Evolutionary conservation across 2,113 vertebrate species (phyloP).

Genomic region (Zosterops lateralis): DNA sequence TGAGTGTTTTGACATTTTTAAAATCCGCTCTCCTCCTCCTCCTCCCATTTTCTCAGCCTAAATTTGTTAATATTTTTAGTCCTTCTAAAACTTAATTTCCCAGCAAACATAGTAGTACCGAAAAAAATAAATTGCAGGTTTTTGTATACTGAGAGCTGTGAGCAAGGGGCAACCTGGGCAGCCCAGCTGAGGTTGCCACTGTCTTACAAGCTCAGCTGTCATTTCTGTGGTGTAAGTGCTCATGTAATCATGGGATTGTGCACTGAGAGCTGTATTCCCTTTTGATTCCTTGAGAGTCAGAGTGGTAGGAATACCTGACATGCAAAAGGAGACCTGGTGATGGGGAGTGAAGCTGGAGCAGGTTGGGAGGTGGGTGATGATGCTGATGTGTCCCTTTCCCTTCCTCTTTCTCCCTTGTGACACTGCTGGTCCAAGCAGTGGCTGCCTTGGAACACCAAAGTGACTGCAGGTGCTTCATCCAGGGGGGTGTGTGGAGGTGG

Average conservation of each 20-base stretch:
- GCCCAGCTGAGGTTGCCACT: neutral
- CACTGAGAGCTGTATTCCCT: neutral
- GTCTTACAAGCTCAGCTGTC: neutral
- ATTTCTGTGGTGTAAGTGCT: neutral
- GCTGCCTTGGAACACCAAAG: neutral
- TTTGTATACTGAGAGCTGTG: neutral
- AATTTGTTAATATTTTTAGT: slow-evolving; percentile 52
- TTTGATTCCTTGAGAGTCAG: neutral
- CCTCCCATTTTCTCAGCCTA: slow-evolving; percentile 2
- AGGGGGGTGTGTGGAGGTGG: accelerated
- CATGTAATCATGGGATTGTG: neutral
- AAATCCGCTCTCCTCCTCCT: neutral
- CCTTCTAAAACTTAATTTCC: neutral
- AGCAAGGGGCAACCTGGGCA: neutral
- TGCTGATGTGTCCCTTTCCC: neutral
- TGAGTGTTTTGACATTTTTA: slow-evolving; percentile 68
- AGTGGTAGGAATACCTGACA: no score
- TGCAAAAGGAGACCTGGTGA: neutral
- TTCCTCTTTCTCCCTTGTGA: neutral
- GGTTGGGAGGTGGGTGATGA: neutral
- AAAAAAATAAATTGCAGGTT: neutral
- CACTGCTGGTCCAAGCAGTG: accelerated
- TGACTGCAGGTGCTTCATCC: accelerated
- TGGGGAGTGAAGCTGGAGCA: accelerated
- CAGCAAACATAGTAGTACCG: neutral